Percentiles rank a stretch among this genome's conserved stretches.
phyloP scores from a whole-genome alignment of 92 coral and sea anemone genomes.

The Isaurus tuberculatus region DNA sequence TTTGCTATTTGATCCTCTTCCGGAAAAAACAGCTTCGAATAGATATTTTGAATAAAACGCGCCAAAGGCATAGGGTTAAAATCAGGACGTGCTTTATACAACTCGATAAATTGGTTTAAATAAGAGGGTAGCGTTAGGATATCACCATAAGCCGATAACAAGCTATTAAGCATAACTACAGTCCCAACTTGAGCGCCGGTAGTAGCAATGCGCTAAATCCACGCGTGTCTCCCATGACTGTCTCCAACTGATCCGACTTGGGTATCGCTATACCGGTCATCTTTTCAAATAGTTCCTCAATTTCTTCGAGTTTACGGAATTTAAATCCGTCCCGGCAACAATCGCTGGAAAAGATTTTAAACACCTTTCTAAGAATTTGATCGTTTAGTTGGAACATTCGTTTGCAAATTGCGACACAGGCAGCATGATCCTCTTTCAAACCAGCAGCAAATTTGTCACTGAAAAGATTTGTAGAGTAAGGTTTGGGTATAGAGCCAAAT shows the following conservation, averaged over 20 bases:
- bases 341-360: conserved; percentile 52
- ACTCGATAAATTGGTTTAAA: no score
- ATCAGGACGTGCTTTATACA: no score
- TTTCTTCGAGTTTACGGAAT: conserved; percentile 46
- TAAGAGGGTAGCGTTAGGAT: no score
- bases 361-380: conserved; percentile 54
- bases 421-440: conserved; percentile 62
- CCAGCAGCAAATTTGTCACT: conserved; percentile 64
- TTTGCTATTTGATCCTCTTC: no score
- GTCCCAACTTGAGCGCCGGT: conserved; percentile 68
- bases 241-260: conserved; percentile 59
- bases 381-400: conserved; percentile 52
- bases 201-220: conserved; percentile 66
- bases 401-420: conserved; percentile 56
- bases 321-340: conserved; percentile 19
- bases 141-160: no score
- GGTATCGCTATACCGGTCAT: conserved; percentile 61
- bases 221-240: conserved; percentile 65
- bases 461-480: conserved; percentile 38
- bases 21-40: no score
- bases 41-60: no score
- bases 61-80: no score
- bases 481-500: conserved; percentile 70
- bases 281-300: conserved; percentile 57
- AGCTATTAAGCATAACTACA: no score